Evolutionary conservation across 2,797 vertebrate species (phyloP).

Genomic region (Hydrolagus colliei): DNA sequence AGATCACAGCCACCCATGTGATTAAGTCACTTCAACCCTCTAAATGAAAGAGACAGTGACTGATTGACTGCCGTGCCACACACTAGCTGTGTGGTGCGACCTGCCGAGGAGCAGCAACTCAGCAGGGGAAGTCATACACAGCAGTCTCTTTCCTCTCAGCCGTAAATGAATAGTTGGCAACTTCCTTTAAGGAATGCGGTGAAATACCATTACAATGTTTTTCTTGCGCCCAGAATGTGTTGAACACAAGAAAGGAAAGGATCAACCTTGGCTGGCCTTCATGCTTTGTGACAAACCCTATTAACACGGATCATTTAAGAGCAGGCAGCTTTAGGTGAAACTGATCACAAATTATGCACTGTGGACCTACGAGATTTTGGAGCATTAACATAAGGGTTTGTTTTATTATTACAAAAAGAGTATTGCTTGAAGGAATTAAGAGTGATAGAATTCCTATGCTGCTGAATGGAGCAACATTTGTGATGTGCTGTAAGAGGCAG

Average conservation of each 20-base stretch:
- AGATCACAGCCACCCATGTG: constrained; percentile 16
- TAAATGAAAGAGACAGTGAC: constrained; percentile 13
- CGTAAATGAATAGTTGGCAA: neutral
- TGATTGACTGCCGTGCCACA: constrained; percentile 5
- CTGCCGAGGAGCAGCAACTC: neutral
- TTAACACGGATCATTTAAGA: neutral
- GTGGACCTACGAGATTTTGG: neutral
- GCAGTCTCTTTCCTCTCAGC: neutral
- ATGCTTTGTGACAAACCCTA: constrained; percentile 23
- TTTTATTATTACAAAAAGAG: neutral
- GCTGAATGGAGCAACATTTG: too few species aligned
- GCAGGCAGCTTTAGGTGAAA: accelerated
- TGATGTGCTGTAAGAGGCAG: too few species aligned
- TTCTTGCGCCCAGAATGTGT: neutral
- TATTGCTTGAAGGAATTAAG: too few species aligned
- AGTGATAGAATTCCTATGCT: too few species aligned
- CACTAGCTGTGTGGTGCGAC: neutral
- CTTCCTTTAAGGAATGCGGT: neutral
- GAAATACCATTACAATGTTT: accelerated
- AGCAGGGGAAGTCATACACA: neutral
- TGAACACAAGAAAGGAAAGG: neutral
- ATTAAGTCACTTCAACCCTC: neutral
- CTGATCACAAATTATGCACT: accelerated
- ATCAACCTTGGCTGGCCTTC: accelerated
- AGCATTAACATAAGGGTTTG: neutral